A percentile compares a stretch with the other conserved stretches of the same genome.
Conservation (phyloP, 2,888 invertebrate genomes). For the Eucriotettix oculatus region DNA sequence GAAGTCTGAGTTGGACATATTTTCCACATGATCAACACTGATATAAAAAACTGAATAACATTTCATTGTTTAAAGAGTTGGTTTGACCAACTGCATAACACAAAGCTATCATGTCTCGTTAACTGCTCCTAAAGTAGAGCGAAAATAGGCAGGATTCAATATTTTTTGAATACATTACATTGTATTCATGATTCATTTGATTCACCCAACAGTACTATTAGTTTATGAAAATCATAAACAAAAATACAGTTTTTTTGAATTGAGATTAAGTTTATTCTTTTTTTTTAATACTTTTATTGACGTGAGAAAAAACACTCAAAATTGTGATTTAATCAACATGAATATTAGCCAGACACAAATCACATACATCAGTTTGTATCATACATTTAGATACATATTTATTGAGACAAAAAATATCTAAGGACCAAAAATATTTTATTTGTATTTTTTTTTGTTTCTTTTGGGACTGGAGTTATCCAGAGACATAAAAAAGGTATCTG, state of each 20-base stretch:
- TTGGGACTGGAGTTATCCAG: not conserved
- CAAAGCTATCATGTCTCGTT: not conserved
- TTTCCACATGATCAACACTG: constrained; percentile 3
- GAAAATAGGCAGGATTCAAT: constrained; percentile 6
- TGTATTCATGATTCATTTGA: too few relatives aligned
- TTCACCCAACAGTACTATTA: not conserved
- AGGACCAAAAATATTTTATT: not conserved
- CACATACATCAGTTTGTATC: constrained; percentile 1
- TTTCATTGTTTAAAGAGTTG: constrained; percentile 2
- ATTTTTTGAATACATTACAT: not conserved
- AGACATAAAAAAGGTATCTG: not conserved
- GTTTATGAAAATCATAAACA: not conserved
- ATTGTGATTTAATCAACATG: not conserved
- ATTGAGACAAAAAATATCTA: not conserved
- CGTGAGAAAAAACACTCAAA: not conserved
- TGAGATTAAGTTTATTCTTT: not conserved
- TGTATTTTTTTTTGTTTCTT: not conserved
- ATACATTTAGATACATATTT: too few relatives aligned
- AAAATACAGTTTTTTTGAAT: not conserved
- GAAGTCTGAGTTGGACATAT: constrained; percentile 1
- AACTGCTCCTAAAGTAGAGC: constrained; percentile 4
- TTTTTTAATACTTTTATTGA: too few relatives aligned
- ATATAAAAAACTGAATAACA: constrained; percentile 11
- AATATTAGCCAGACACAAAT: constrained; percentile 1
- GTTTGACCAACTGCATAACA: constrained; percentile 3